Percentiles rank a stretch among this genome's conserved stretches.
Conservation (phyloP, 2,113 vertebrate species). For the Quiscalus mexicanus region DNA sequence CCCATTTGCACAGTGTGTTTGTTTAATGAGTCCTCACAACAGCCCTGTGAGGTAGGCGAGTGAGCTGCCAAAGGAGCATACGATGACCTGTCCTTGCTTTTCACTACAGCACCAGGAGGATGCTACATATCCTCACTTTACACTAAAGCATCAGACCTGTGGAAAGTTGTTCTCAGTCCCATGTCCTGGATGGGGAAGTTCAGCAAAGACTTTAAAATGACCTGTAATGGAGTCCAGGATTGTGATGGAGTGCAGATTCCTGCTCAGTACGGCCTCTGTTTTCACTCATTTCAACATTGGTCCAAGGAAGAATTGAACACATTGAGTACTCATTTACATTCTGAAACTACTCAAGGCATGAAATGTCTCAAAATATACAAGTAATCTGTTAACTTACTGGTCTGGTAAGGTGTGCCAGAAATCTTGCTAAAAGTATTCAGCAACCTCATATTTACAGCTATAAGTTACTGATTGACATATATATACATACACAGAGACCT, state of each 20-base stretch:
- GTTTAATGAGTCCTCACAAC: constrained; percentile 66
- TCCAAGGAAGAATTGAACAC: neutral
- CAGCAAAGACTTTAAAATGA: neutral
- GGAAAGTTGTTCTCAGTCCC: neutral
- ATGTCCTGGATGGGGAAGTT: neutral
- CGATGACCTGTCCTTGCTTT: neutral
- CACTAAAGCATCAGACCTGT: neutral
- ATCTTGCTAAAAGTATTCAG: neutral
- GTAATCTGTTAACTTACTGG: neutral
- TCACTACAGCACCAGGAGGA: neutral
- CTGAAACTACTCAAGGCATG: neutral
- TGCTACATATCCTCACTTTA: neutral
- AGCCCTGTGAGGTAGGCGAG: constrained; percentile 56
- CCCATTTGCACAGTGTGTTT: neutral
- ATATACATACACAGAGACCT: neutral
- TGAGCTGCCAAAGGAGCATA: neutral
- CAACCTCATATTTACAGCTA: neutral
- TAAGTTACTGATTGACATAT: neutral
- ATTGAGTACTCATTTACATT: neutral
- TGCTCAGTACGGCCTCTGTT: neutral
- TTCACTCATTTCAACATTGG: neutral
- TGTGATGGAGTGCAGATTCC: neutral
- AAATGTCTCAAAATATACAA: constrained; percentile 1
- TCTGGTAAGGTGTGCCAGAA: neutral
- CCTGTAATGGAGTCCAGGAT: neutral